These are phyloP conservation scores for Dromius quadrimaculatus DNA, from an alignment of 2,888 invertebrate species.

Conservation along the genomic window DNA sequence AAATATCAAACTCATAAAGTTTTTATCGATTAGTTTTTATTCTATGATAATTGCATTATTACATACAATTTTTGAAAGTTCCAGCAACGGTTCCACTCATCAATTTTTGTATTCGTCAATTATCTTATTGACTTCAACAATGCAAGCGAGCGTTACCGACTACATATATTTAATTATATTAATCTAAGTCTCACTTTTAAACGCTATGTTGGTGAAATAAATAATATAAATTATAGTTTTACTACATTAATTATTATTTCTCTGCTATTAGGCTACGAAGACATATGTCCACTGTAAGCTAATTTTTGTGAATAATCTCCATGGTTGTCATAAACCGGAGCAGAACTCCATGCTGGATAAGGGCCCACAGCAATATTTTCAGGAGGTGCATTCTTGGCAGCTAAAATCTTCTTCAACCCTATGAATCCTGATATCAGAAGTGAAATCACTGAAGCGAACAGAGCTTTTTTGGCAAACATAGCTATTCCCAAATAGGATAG, in stretches of 20 bases:
- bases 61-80: too few relatives aligned
- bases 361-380: slow-evolving; percentile 55
- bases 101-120: too few relatives aligned
- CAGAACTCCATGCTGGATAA: slow-evolving; percentile 33
- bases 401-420: slow-evolving; percentile 54
- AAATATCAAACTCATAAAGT: too few relatives aligned
- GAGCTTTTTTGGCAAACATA: slow-evolving; percentile 75
- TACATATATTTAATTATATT: too few relatives aligned
- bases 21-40: too few relatives aligned
- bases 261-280: neutral
- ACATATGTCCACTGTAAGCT: slow-evolving; percentile 20
- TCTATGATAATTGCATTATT: too few relatives aligned
- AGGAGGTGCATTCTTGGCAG: slow-evolving; percentile 57
- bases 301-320: slow-evolving; percentile 22
- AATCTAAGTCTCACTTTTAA: too few relatives aligned
- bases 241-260: too few relatives aligned
- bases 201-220: too few relatives aligned
- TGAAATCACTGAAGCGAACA: slow-evolving; percentile 72
- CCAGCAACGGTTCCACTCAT: too few relatives aligned
- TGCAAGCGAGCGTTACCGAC: too few relatives aligned
- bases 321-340: slow-evolving; percentile 20
- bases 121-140: too few relatives aligned
- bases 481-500: slow-evolving; percentile 71
- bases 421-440: slow-evolving; percentile 72
- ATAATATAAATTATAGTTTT: slow-evolving; percentile 1